Conservation (phyloP, 2,113 vertebrate species). For the Ceuthmochares aereus region DNA sequence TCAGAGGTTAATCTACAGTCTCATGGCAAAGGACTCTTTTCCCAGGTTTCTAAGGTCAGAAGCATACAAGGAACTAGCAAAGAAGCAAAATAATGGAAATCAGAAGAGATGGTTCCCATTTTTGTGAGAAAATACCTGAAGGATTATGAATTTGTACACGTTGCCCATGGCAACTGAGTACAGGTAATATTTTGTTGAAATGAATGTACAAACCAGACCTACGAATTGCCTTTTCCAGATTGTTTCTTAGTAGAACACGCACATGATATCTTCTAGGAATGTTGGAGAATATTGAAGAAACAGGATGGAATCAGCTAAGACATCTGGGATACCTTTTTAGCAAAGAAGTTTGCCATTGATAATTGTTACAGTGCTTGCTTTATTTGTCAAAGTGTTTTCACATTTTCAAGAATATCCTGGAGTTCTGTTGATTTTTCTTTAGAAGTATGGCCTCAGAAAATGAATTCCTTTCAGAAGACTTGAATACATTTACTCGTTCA, state of each 20-base stretch:
- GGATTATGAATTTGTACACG: not conserved
- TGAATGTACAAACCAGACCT: not conserved
- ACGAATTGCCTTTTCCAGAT: not conserved
- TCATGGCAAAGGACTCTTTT: conserved; percentile 85
- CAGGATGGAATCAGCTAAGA: not conserved
- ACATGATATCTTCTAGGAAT: not conserved
- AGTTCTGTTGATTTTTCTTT: not conserved
- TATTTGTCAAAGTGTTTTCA: not conserved
- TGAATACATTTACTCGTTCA: not conserved
- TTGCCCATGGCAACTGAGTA: not conserved
- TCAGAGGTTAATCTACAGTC: conserved; percentile 76
- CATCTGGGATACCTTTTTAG: not conserved
- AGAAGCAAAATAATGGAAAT: conserved; percentile 67
- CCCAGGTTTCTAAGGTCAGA: conserved; percentile 83
- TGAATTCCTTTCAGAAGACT: not conserved
- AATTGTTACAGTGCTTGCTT: not conserved
- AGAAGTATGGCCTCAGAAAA: not conserved
- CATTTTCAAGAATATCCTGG: not conserved
- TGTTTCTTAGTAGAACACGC: not conserved
- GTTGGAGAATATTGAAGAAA: not conserved
- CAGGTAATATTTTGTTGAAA: not conserved
- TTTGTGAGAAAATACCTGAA: conserved; percentile 30
- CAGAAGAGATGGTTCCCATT: conserved; percentile 78
- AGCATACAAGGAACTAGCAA: conserved; percentile 75
- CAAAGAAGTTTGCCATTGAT: not conserved